Conservation (phyloP, 2,888 invertebrate species). For the Eubasilissa splendida region DNA sequence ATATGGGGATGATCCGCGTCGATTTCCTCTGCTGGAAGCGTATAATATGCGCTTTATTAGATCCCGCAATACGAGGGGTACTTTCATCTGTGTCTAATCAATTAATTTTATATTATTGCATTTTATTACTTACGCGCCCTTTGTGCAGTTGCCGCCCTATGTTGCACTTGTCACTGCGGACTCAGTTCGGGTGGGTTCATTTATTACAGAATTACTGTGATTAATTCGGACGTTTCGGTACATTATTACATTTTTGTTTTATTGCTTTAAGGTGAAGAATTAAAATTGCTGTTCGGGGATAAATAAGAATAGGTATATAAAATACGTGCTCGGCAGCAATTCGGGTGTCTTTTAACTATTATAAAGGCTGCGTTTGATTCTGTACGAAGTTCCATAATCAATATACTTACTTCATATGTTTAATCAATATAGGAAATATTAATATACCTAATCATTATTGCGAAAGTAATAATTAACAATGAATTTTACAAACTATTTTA, state of each 20-base stretch:
- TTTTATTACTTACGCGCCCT: constrained; percentile 47
- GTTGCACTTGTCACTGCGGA: neutral
- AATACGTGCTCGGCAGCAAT: too few species aligned
- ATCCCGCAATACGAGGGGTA: constrained; percentile 51
- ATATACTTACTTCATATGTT: too few species aligned
- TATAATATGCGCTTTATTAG: constrained; percentile 58
- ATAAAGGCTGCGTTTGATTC: too few species aligned
- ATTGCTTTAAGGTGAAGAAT: neutral
- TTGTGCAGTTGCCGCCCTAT: neutral
- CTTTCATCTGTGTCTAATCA: constrained; percentile 56
- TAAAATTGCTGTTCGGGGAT: neutral
- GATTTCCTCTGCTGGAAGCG: constrained; percentile 41
- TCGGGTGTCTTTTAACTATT: too few species aligned
- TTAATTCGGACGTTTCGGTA: constrained; percentile 16
- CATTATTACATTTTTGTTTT: constrained; percentile 3
- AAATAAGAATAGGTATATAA: too few species aligned
- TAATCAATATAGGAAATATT: too few species aligned
- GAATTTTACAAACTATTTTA: too few species aligned
- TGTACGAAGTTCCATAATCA: too few species aligned
- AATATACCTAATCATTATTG: too few species aligned
- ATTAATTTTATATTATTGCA: constrained; percentile 58
- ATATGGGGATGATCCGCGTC: constrained; percentile 38
- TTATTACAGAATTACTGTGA: constrained; percentile 31
- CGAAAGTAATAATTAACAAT: too few species aligned
- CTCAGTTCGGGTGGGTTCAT: neutral